A percentile compares a stretch with the other conserved stretches of the same genome.
Conservation (phyloP, 2,113 vertebrate species). For the Fregetta grallaria region DNA sequence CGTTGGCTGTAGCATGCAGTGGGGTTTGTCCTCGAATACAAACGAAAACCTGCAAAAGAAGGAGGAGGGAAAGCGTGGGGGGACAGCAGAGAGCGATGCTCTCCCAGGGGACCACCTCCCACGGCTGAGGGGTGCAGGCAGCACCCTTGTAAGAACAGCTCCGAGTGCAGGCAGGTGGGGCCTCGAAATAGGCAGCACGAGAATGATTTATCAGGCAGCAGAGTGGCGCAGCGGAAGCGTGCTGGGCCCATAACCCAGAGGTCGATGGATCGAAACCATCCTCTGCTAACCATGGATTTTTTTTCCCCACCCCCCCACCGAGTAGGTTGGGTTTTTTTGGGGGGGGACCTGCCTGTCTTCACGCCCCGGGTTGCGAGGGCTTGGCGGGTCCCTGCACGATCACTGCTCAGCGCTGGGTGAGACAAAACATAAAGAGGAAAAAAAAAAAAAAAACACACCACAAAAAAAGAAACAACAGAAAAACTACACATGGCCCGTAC, state of each 20-base stretch:
- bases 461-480: too few species aligned
- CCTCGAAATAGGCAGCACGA: too few species aligned
- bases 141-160: rapidly evolving
- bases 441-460: rapidly evolving
- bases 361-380: rapidly evolving
- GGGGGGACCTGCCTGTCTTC: rapidly evolving
- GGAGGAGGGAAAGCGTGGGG: background rate
- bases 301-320: background rate
- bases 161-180: rapidly evolving
- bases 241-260: slow-evolving; percentile 16
- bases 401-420: rapidly evolving
- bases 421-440: rapidly evolving
- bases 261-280: background rate
- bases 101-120: rapidly evolving
- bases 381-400: too few species aligned
- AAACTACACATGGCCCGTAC: background rate
- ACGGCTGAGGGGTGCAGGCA: too few species aligned
- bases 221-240: background rate
- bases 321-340: background rate
- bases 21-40: background rate
- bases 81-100: background rate
- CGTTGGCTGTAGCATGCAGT: rapidly evolving
- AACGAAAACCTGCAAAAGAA: background rate
- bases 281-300: background rate
- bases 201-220: background rate